These are phyloP conservation scores for Pseudorhombus dupliciocellatus DNA, from an alignment of 2,113 vertebrate genomes.

Conservation along the genomic window DNA sequence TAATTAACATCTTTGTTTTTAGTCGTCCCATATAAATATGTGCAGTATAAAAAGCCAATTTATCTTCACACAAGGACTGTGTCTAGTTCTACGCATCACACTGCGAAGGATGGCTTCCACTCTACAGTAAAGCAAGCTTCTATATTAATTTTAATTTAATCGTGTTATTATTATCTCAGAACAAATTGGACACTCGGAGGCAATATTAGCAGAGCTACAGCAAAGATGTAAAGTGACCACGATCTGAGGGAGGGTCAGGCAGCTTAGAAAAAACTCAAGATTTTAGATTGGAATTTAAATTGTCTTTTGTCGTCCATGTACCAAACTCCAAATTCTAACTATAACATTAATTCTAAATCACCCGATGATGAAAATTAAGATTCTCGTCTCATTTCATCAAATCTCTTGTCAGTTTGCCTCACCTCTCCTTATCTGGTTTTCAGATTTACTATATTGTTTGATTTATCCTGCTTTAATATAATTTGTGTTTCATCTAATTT, in stretches of 20 bases:
- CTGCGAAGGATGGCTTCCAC: neutral
- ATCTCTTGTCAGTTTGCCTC: neutral
- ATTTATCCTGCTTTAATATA: too few relatives aligned
- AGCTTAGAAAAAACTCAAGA: neutral
- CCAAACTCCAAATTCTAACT: too few relatives aligned
- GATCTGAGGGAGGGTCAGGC: neutral
- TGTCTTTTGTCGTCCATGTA: neutral
- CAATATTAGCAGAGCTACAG: neutral
- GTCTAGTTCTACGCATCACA: neutral
- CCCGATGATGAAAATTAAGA: too few relatives aligned
- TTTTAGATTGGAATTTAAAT: neutral
- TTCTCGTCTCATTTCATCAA: neutral
- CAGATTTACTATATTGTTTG: too few relatives aligned
- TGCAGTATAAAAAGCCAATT: neutral
- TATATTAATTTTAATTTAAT: conserved; percentile 11
- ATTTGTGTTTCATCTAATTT: too few relatives aligned
- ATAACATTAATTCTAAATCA: too few relatives aligned
- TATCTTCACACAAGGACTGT: neutral
- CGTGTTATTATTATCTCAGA: neutral
- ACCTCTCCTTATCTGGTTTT: neutral
- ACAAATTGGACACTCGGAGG: conserved; percentile 1
- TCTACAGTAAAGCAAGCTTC: neutral
- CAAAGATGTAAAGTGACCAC: neutral
- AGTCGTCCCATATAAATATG: too few relatives aligned
- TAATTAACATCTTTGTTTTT: neutral